Evolutionary conservation across 2,113 vertebrate genomes (phyloP), one percentile per base, ranked within the genome.

Genomic region (Proterorhinus semilunaris): DNA sequence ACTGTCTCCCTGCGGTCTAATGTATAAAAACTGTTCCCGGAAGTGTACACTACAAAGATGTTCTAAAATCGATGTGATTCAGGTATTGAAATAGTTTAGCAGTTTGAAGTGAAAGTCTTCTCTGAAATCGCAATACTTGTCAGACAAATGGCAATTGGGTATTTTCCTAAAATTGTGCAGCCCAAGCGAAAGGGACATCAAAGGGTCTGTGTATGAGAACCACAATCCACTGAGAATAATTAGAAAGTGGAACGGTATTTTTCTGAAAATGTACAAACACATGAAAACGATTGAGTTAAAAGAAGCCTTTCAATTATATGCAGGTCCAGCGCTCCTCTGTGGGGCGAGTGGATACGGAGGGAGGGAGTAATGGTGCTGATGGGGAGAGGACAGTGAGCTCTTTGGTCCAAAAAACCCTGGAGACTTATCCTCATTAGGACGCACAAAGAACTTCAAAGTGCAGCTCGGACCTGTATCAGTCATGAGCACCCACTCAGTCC

Each of bases 351-450:
- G 69, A 61, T 53, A 58, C 50, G 4, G 55, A 36, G 55, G 55
- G 27, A 21, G 42, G 53, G 27, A 16, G 17, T 27, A 21, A 10
- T 58, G 55, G 11, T 42, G 55, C 11, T 13, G 53, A 17, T n/a
- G 15, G 52, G n/a, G 52, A 17, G 10, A 61, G 53, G 36, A 54
- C 74, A 47, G 65, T 36, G 52, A 5, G 47, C 62, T 16, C 57
- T 82, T 79, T 77, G 71, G 62, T 27, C 80, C 76, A 71, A 79
- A 88, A 55, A 85, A 53, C 0, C 2, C 68, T 1, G 0, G 66
- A 85, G 84, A 84, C 85, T 87, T 85, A 89, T 86, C 83, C 85
- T 91, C 85, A 88, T 90, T 91, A 90, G 81, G 76, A 80, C 69
- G 80, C 66, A 81, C 76, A 80, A 74, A 71, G 80, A 85, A 89